Evolutionary conservation across 92 coral and sea anemone species (phyloP), one percentile per base, ranked within the genome.

Genomic region (Nematostella vectensis): DNA sequence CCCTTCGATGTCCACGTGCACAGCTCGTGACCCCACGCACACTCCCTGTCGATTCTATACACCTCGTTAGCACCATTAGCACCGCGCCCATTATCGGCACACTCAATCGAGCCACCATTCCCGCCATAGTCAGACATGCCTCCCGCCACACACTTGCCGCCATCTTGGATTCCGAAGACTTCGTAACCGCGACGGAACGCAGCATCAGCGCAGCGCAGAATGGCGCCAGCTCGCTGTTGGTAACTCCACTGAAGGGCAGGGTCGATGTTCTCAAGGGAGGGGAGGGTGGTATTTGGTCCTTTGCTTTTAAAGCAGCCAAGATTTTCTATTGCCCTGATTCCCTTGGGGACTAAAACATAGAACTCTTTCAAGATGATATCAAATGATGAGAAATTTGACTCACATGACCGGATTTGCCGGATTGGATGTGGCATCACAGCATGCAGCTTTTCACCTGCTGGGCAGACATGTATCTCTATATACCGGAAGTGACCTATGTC

Each of bases 61-160:
- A 74, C 74, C 67, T 74, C 75, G 33, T 58, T 19, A 16, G 62
- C 68, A 65, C 67, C 75, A 58, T 58, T 38, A 16, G 68, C 68
- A 11, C 80, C 80, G 17, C 69, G 55, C 29, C 80, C 80, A 22
- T 67, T 54, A 9, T 12, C 67, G 43, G 19, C 59, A 37, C 80
- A 74, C 21, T n/a, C n/a, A n/a, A n/a, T n/a, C n/a, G n/a, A n/a
- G n/a, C n/a, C n/a, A n/a, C n/a, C n/a, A n/a, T n/a, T n/a, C n/a
- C n/a, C n/a, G n/a, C n/a, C n/a, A n/a, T n/a, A n/a, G n/a, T 59
- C 29, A 2, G 75, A 57, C 10, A 21, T 19, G 18, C 62, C 38
- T n/a, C 74, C 61, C 27, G 68, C 53, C 12, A 66, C 25, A 36
- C 80, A 74, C 33, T 67, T 72, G 4, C 80, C 80, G 22, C 80